phyloP scores from a whole-genome alignment of 1,140 invertebrate genomes.

The Stenopsyche tienmushanensis region DNA sequence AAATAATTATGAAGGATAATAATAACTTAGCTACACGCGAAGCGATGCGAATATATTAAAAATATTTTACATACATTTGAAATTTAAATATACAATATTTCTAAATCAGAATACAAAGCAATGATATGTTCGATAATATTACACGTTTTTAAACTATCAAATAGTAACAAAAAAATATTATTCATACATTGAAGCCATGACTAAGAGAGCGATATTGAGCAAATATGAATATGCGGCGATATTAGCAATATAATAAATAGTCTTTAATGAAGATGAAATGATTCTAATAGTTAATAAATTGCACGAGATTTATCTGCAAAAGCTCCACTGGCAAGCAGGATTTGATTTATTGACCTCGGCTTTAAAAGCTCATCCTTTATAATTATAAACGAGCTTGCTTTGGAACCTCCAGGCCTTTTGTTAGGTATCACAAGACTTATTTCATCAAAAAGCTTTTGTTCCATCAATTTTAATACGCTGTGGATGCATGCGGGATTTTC shows the following conservation, averaged over 20 bases:
- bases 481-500: neutral
- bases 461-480: neutral
- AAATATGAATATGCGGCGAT: too few relatives aligned
- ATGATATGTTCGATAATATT: too few relatives aligned
- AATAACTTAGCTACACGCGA: constrained; percentile 7
- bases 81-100: neutral
- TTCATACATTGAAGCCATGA: too few relatives aligned
- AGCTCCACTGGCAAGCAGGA: too few relatives aligned
- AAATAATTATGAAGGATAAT: constrained; percentile 9
- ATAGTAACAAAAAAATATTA: neutral
- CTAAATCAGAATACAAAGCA: too few relatives aligned
- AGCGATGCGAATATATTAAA: constrained; percentile 8
- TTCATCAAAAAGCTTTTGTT: neutral
- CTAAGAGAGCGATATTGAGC: too few relatives aligned
- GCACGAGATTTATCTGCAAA: too few relatives aligned
- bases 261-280: too few relatives aligned
- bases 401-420: constrained; percentile 13
- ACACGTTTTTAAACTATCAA: neutral
- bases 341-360: constrained; percentile 30
- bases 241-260: too few relatives aligned
- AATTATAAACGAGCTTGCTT: constrained; percentile 23
- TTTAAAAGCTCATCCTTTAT: constrained; percentile 26
- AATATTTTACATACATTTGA: neutral
- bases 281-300: too few relatives aligned
- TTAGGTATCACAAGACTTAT: constrained; percentile 2